Evolutionary conservation across 2,888 invertebrate genomes (phyloP), one percentile per base, ranked within the genome.

Genomic region (Gnatocerus cornutus): DNA sequence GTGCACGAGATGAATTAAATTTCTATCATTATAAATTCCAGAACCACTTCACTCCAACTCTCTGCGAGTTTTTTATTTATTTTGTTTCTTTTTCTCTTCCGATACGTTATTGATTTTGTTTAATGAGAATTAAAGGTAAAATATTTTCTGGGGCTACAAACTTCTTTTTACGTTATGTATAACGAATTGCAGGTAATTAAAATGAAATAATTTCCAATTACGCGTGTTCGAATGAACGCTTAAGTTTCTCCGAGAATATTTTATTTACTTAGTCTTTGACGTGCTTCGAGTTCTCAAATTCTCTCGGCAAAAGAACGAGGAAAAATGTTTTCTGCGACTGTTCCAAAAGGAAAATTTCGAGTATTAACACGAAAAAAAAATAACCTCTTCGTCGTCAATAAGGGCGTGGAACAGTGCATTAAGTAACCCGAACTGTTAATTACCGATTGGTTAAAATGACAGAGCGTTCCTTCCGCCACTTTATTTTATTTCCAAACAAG

Each of bases 111-210:
- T 67, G 74, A 74, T 74, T 73, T 65, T 59, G 68, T 72, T 74
- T 73, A 74, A 74, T 74, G 74, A 73, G 71, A 74, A 73, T 74
- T 72, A 74, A 74, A 73, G 71, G 71, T 72, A 72, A 74, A 72
- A 71, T 70, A 71, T 68, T 72, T 73, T 73, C 71, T 63, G 66
- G 43, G 12, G 41, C 46, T 46, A 37, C 12, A 16, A 7, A 56
- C 45, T 69, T 46, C 45, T 64, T 69, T 69, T 69, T 64, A 50
- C 16, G 29, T 33, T 52, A 53, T 45, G 46, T 45, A 59, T 55
- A 55, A 21, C 45, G 56, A 65, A 69, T 69, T 69, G 69, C 66
- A 62, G 71, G 71, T 73, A 73, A 73, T 73, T 73, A 73, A 73
- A 73, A 73, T 63, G 70, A 72, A 73, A 73, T 70, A 73, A 73